Evolutionary conservation across 2,888 invertebrate species (phyloP), one percentile per base, ranked within the genome.

Genomic region (Trachelus tabidus): DNA sequence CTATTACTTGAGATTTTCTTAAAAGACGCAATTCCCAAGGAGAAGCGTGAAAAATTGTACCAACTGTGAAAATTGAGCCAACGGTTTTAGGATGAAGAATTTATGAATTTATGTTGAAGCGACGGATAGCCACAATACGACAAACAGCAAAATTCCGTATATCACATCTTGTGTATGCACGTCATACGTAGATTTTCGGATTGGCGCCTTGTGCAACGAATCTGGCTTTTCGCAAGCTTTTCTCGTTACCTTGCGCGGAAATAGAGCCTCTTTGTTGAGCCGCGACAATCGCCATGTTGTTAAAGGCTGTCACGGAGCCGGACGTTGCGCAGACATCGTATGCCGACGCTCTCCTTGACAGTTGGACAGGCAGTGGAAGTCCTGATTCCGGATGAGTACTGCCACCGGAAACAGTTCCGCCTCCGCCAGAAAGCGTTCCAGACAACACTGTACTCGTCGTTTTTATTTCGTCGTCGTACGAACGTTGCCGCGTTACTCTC

Each of bases 291-390:
- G 92, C 93, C 74, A 94, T 91, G 69, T 88, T 83, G 71, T 87
- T 89, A 11, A 89, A 83, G 30, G 85, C 86, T 4, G 40, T 15
- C 35, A 86, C 86, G n/a, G 92, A 88, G 76, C 94, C 94, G 1
- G 95, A 95, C 1, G 91, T 81, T 12, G 95, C 95, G 86, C 96
- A 96, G 23, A 97, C 96, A 88, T 97, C 97, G 87, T 97, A 97
- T 30, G 97, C 97, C 69, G 97, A 97, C 81, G 96, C 96, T 86
- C 96, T 94, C 88, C 97, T 93, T 0, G 97, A 96, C 92, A 97
- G 95, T 34, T 95, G 94, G 4, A 95, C 94, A 23, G 96, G 96
- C 75, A 96, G 93, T 34, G 94, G 94, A 12, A 96, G 92, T 9
- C 94, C 95, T 0, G 93, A 91, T 77, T 94, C 94, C 34, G 85